Conservation (phyloP, 1,140 invertebrate genomes). For the Drosophila tsacasi region DNA sequence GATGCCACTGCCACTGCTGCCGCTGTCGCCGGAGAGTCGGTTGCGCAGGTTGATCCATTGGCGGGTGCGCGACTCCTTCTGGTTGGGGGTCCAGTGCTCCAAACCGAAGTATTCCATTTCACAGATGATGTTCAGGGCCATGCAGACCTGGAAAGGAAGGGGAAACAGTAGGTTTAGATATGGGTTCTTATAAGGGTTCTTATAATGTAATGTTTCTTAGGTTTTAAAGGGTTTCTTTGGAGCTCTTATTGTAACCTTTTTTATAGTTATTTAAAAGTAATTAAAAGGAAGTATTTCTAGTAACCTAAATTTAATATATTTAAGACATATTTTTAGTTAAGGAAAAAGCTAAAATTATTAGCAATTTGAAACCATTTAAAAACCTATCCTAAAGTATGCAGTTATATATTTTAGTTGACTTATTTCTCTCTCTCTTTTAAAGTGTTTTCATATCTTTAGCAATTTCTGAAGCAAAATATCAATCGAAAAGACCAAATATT, state of each 20-base stretch:
- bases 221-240: too few relatives aligned
- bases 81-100: constrained; percentile 82
- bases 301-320: neutral
- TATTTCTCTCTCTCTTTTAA: too few relatives aligned
- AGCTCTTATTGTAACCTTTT: too few relatives aligned
- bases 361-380: neutral
- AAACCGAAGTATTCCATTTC: constrained; percentile 96
- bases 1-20: constrained; percentile 87
- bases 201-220: too few relatives aligned
- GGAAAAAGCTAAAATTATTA: too few relatives aligned
- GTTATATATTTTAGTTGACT: neutral
- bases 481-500: too few relatives aligned
- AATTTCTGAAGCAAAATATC: neutral
- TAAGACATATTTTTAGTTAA: neutral
- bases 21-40: constrained; percentile 88
- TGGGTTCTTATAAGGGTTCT: too few relatives aligned
- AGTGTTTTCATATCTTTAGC: neutral
- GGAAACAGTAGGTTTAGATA: constrained; percentile 1
- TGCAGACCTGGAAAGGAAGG: constrained; percentile 90
- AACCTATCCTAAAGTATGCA: neutral
- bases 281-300: neutral
- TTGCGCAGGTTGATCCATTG: constrained; percentile 95
- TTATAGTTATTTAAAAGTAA: too few relatives aligned
- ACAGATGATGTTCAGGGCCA: constrained; percentile 91
- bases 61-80: constrained; percentile 76